Evolutionary conservation across 2,113 vertebrate species (phyloP).

Genomic region (Thamnaconus septentrionalis): DNA sequence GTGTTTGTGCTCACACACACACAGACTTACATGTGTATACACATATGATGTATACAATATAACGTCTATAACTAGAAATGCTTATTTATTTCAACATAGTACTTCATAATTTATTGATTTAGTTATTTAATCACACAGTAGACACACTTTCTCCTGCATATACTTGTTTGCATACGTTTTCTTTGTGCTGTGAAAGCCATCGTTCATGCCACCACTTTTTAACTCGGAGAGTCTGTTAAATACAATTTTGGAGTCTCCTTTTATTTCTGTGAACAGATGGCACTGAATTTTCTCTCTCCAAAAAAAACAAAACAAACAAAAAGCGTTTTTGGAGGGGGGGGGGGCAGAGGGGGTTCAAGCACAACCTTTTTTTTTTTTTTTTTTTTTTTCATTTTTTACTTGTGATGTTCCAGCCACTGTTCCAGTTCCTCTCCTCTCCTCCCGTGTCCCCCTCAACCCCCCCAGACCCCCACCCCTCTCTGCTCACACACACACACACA

Average conservation of each 20-base stretch:
- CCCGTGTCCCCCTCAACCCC: background rate
- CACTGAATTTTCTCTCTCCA: background rate
- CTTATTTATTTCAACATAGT: no score
- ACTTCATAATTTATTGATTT: no score
- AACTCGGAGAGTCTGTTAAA: background rate
- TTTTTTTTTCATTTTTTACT: background rate
- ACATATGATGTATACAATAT: no score
- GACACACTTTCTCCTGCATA: no score
- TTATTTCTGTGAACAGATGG: slow-evolving; percentile 24
- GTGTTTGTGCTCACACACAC: no score
- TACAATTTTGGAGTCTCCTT: background rate
- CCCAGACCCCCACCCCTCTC: slow-evolving; percentile 8
- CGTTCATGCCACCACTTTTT: background rate
- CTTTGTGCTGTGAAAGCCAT: background rate
- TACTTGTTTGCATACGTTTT: no score
- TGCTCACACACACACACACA: no score
- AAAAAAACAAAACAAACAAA: background rate
- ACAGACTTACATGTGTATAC: no score
- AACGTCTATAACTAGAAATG: no score
- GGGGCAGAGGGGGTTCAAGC: no score
- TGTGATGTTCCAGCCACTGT: background rate
- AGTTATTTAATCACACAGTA: no score
- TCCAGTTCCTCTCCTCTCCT: background rate
- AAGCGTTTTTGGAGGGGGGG: background rate
- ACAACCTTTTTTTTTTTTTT: background rate